Evolutionary conservation across 1,140 invertebrate species (phyloP).

Genomic region (Drosophila nigromelanica): DNA sequence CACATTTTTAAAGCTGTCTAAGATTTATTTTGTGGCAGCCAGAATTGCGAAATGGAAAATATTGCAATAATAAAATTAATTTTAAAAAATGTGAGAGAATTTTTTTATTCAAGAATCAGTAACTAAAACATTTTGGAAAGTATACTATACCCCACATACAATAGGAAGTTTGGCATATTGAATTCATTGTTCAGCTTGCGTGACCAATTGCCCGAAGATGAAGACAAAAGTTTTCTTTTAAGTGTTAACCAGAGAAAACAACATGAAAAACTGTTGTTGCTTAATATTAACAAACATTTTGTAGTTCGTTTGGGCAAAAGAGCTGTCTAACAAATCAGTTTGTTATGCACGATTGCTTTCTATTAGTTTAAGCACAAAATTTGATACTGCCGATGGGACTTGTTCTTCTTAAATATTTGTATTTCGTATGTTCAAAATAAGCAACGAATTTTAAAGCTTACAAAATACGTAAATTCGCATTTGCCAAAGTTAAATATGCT

Average conservation of each 20-base stretch:
- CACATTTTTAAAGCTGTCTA: neutral
- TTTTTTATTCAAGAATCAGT: too few relatives aligned
- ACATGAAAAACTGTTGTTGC: neutral
- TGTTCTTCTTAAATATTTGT: neutral
- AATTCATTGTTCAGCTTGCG: conserved; percentile 3
- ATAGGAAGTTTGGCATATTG: neutral
- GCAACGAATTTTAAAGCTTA: too few relatives aligned
- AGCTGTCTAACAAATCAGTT: neutral
- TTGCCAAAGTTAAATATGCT: too few relatives aligned
- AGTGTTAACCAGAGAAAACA: neutral
- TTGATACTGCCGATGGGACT: neutral
- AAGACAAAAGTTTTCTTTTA: neutral
- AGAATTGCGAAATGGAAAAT: neutral
- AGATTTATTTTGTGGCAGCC: neutral
- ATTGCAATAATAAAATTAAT: neutral
- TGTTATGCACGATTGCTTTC: conserved; percentile 5
- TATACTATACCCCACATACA: too few relatives aligned
- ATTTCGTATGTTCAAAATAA: too few relatives aligned
- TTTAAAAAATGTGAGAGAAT: too few relatives aligned
- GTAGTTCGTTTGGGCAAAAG: neutral
- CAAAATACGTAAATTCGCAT: too few relatives aligned
- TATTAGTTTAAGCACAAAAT: neutral
- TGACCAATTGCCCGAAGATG: neutral
- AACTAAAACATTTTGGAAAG: too few relatives aligned
- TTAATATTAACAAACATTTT: too few relatives aligned